Evolutionary conservation across 2,113 vertebrate species (phyloP).

Genomic region (Gasterosteus nipponicus): DNA sequence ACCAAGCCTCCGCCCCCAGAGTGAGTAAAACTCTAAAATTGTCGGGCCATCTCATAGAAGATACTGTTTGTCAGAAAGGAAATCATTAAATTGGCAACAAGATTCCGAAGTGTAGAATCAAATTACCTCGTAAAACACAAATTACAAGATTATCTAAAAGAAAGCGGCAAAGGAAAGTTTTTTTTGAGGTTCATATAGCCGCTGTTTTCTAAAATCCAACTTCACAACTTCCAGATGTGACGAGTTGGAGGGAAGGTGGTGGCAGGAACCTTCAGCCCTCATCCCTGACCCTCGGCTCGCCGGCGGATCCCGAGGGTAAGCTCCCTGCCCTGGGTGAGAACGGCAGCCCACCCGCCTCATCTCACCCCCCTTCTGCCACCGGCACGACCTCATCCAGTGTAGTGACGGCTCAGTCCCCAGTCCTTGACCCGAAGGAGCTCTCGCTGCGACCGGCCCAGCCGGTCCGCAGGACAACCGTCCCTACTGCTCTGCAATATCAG

Average conservation of each 20-base stretch:
- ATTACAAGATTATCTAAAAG: neutral
- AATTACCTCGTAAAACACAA: neutral
- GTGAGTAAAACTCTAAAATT: constrained; percentile 77
- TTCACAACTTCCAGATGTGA: constrained; percentile 87
- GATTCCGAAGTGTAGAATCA: neutral
- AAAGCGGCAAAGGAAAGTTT: neutral
- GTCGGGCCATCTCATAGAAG: neutral
- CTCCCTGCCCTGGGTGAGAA: constrained; percentile 83
- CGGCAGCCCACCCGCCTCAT: constrained; percentile 80
- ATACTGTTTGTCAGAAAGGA: neutral
- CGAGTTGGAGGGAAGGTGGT: constrained; percentile 99
- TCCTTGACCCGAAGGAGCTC: constrained; percentile 88
- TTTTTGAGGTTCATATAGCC: neutral
- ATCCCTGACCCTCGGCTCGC: constrained; percentile 86
- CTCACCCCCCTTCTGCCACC: constrained; percentile 70
- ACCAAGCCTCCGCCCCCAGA: constrained; percentile 99
- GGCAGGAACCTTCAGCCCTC: constrained; percentile 95
- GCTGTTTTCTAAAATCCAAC: neutral
- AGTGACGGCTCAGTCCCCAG: constrained; percentile 59
- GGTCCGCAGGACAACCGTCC: constrained; percentile 84
- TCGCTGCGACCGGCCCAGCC: constrained; percentile 92
- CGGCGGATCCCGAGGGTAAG: constrained; percentile 91
- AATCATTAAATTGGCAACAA: constrained; percentile 1
- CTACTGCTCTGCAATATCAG: constrained; percentile 89
- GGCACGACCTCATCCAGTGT: constrained; percentile 52